Base-by-base conservation (phyloP, 1,140 invertebrate genomes). In the Meloidogyne floridensis region DNA sequence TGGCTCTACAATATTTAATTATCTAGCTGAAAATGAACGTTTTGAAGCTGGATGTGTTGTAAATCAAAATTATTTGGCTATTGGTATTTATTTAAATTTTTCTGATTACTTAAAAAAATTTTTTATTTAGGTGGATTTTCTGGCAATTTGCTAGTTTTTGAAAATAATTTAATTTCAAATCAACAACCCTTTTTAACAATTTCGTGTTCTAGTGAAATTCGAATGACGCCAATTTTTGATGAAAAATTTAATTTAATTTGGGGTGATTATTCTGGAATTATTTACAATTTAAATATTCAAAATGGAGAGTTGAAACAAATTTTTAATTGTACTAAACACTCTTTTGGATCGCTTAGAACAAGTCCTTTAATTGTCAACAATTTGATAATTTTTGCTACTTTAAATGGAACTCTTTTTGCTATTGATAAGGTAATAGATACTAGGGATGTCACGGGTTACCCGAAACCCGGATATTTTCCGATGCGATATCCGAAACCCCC, bases 141-240 rank as follows among this genome's bases (percentile, higher is more conserved):
- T 72, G 80, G 80, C 6, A 13, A 72, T 51, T 71, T 81, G 54
- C 15, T 54, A 15, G 2, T 81, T 2, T 81, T 81, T 71, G 74
- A 81, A n/a, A 18, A 54, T 9, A 3, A 9, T n/a, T n/a, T n/a
- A n/a, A n/a, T n/a, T 9, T 51, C n/a, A 6, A 51, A 78, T 18
- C n/a, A n/a, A n/a, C 47, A 9, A 54, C 51, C 42, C 1, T 9
- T 32, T 7, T 53, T 8, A 18, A 43, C 18, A 10, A 75, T 59
- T 13, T 18, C 59, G 9, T 81, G 53, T 77, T 32, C 20, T 43
- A n/a, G 59, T 15, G 80, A 81, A 69, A 81, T 81, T 43, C 51
- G 80, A 10, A 81, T 81, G 80, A 74, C 75, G 7, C 80, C 80
- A 20, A 72, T 72, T 2, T 81, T 81, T 71, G 80, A 79, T 53